A percentile compares a stretch with the other conserved stretches of the same genome.
Conservation (phyloP, 2,797 vertebrate genomes). For the Xerus rutilus region DNA sequence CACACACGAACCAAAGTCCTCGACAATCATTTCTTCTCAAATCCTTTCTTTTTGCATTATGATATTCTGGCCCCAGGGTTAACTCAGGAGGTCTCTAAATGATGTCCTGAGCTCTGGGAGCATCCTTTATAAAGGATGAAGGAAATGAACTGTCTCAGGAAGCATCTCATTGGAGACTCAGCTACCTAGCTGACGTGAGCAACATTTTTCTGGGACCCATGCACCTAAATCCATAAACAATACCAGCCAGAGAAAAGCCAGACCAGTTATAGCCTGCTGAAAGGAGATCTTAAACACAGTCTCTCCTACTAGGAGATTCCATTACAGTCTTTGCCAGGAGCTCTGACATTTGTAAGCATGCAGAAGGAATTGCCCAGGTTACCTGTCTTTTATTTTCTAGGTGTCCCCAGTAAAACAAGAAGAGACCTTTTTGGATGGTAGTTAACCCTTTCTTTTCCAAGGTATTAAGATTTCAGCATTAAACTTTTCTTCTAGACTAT, state of each 20-base stretch:
- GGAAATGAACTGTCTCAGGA: not conserved
- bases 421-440: not conserved
- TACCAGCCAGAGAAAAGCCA: not conserved
- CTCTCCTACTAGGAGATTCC: not conserved
- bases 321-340: not conserved
- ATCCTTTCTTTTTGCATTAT: not conserved
- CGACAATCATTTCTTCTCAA: rapidly evolving
- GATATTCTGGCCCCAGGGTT: too few relatives aligned
- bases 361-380: not conserved
- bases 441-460: not conserved
- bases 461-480: not conserved
- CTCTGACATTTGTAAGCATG: not conserved
- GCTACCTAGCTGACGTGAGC: too few relatives aligned
- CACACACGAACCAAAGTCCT: not conserved
- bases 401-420: not conserved
- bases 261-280: not conserved
- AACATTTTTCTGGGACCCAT: too few relatives aligned
- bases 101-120: not conserved
- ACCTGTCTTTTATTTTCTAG: not conserved
- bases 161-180: too few relatives aligned
- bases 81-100: too few relatives aligned
- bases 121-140: too few relatives aligned
- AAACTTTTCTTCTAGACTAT: not conserved
- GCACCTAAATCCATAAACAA: not conserved
- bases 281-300: not conserved